Evolutionary conservation across 1,140 invertebrate species (phyloP), one percentile per base, ranked within the genome.

Genomic region (Ylistrum balloti): DNA sequence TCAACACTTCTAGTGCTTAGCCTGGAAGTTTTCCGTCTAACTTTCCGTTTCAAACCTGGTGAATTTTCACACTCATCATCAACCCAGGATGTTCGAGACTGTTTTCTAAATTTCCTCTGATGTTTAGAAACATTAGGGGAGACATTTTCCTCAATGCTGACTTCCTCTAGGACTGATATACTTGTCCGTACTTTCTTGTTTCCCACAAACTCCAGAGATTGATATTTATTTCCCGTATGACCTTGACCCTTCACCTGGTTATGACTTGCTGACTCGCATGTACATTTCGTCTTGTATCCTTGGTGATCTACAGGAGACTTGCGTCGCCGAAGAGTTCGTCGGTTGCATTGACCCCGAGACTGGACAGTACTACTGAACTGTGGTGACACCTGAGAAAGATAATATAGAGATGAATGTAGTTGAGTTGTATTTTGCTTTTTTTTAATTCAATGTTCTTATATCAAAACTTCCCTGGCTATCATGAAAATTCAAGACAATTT

Each of bases 11-110:
- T 74, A 0, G n/a, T 28, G 28, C 56, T 74, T 28, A 74, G 56
- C 56, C 56, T 74, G n/a, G 22, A 28, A 74, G n/a, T 74, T 74
- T 74, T 74, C 1, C 28, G 56, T 74, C 22, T 74, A 28, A 74
- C 56, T 74, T 74, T 74, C n/a, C 56, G 56, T 28, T 74, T 74
- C n/a, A 74, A 74, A 74, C n/a, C 56, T 28, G 56, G 56, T n/a
- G 9, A 9, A 28, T 74, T 28, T 28, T 74, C 56, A 74, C 56
- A 74, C 1, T 28, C n/a, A 28, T 74, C 56, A n/a, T n/a, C 56
- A 74, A 74, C 28, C 56, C 56, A 74, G n/a, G 56, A 28, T 74
- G 56, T 74, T 3, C 1, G 56, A 9, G 56, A 74, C n/a, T 74
- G 56, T 74, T 28, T 74, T 74, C 56, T 74, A 5, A 74, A n/a